Base-by-base conservation (phyloP, 2,888 invertebrate genomes). In the Eupithecia abbreviata region DNA sequence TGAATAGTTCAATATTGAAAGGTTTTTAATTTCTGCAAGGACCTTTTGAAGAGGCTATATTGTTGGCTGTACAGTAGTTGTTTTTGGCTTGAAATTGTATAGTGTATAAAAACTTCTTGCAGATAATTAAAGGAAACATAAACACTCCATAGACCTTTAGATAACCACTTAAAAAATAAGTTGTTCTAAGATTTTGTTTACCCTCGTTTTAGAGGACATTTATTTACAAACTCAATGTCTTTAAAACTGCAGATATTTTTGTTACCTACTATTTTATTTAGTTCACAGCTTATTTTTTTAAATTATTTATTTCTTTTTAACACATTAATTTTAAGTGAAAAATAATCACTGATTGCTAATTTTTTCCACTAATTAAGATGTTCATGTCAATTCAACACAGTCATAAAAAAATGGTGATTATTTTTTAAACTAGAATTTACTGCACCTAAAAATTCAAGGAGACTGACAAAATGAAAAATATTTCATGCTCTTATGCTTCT, bases 241-340 rank as follows among this genome's bases (percentile, higher is more conserved):
- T 77, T 74, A 66, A 74, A 71, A 84, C 18, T 18, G 86, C 86
- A 83, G 76, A 81, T 83, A 82, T 83, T 83, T 83, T 83, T 75
- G 83, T 81, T 79, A 83, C 83, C 75, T 81, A 79, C 83, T 79
- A 81, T 76, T 81, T 84, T 88, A 79, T 92, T 93, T 87, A 89
- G 88, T 92, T 92, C 90, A 93, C 93, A 92, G 94, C 94, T 94
- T 94, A 92, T 93, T 93, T 93, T 92, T 91, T 84, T 4, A 62
- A 30, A 30, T 12, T 51, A 43, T 77, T 77, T 78, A 82, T 85
- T 85, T 85, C 85, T 75, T 79, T 84, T 85, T 87, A 86, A 91
- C 91, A 90, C 91, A 90, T 86, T 87, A 82, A 84, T 83, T 89
- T 87, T 88, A 86, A 86, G 86, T 83, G 82, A 86, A 83, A 87